Percentiles rank a stretch among this genome's conserved stretches.
These are phyloP conservation scores for Xenopus tropicalis DNA, from an alignment of 2,113 vertebrate genomes.

Conservation along the genomic window UCB_Xtro_10.0 CM004448.2:62440501-62441000, in stretches of 20 bases:
- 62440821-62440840: conserved; percentile 19
- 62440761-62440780: conserved; percentile 22
- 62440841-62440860: conserved; percentile 25
- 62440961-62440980: too few relatives aligned
- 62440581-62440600: background rate
- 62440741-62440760: conserved; percentile 26
- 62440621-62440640: conserved; percentile 28
- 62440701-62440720: conserved; percentile 24
- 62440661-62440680: conserved; percentile 3
- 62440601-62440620: conserved; percentile 33
- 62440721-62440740: conserved; percentile 31
- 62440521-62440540: conserved; percentile 19
- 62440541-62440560: conserved; percentile 18
- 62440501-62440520: conserved; percentile 2
- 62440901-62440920: background rate
- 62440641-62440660: conserved; percentile 30
- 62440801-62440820: conserved; percentile 39
- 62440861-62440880: conserved; percentile 19
- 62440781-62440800: conserved; percentile 35
- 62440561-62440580: conserved; percentile 29
- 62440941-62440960: too few relatives aligned
- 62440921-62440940: too few relatives aligned
- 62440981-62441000: too few relatives aligned
- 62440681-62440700: conserved; percentile 35
- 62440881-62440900: conserved; percentile 7